Evolutionary conservation across 2,113 vertebrate genomes (phyloP).

Genomic region (Sus scrofa): T2T-Sscrofa CM000830.6:83646001-83646500

Average conservation of each 20-base stretch:
- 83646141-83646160: not conserved
- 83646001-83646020: not conserved
- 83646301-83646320: slow-evolving; percentile 43
- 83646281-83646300: slow-evolving; percentile 9
- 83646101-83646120: not conserved
- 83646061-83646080: not conserved
- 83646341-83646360: slow-evolving; percentile 69
- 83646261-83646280: slow-evolving; percentile 10
- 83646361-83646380: slow-evolving; percentile 40
- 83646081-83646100: not conserved
- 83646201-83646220: not conserved
- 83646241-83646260: not conserved
- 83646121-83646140: not conserved
- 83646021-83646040: not conserved
- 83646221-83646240: not conserved
- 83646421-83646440: slow-evolving; percentile 58
- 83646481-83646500: slow-evolving; percentile 17
- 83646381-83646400: slow-evolving; percentile 56
- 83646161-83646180: not conserved
- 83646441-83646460: slow-evolving; percentile 41
- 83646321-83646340: slow-evolving; percentile 55
- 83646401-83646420: slow-evolving; percentile 51
- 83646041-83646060: not conserved
- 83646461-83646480: not conserved
- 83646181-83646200: not conserved